A percentile compares a stretch with the other conserved stretches of the same genome.
Conservation (phyloP, 2,113 vertebrate species). For the Colius striatus region DNA sequence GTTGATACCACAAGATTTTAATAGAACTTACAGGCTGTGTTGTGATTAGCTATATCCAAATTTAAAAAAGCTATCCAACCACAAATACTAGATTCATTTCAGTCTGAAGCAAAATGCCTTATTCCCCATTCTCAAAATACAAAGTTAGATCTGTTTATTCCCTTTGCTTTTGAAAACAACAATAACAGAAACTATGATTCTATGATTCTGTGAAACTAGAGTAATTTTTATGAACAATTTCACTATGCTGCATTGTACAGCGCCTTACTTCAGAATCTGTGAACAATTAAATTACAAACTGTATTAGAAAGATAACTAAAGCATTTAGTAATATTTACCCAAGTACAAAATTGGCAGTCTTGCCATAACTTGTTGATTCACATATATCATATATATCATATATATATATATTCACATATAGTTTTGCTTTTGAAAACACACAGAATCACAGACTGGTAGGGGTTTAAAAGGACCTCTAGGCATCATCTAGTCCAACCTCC, state of each 20-base stretch:
- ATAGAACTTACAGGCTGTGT: not conserved
- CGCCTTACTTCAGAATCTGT: slow-evolving; percentile 23
- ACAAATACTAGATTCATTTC: not conserved
- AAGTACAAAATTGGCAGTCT: not conserved
- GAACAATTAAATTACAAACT: slow-evolving; percentile 38
- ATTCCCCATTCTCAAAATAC: not conserved
- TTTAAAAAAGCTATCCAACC: not conserved
- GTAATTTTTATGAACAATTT: slow-evolving; percentile 25
- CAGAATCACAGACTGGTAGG: no score
- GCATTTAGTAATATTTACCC: slow-evolving; percentile 1
- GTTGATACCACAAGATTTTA: slow-evolving; percentile 5
- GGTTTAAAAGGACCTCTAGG: no score
- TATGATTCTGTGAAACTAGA: not conserved
- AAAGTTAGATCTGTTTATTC: slow-evolving; percentile 41
- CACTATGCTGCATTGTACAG: slow-evolving; percentile 9
- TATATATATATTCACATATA: no score
- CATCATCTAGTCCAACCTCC: no score
- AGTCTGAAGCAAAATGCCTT: not conserved
- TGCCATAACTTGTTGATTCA: fast-evolving
- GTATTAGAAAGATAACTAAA: not conserved
- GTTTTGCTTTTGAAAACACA: not conserved
- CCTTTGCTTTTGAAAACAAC: slow-evolving; percentile 45
- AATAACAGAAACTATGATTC: not conserved
- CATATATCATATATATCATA: no score
- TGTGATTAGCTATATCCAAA: slow-evolving; percentile 13